A percentile compares a stretch with the other conserved stretches of the same genome.
Evolutionary conservation across 1,140 invertebrate genomes (phyloP).

Genomic region (Scaptomyza pallida): DNA sequence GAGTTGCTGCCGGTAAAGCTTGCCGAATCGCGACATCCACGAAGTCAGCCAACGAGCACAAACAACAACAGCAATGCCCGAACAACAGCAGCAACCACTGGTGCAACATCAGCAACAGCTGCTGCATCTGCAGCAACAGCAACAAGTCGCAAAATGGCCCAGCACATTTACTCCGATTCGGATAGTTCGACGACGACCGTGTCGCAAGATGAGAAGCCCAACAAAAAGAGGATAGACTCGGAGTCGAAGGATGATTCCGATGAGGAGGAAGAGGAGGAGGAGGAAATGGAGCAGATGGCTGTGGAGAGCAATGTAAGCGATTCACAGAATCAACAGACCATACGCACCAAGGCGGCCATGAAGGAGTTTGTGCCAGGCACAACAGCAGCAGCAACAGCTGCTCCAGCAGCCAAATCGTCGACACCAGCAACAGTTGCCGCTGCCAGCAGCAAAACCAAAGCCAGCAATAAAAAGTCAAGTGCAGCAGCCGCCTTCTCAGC

Average conservation of each 20-base stretch:
- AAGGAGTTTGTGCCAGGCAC: conserved; percentile 88
- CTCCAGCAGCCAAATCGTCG: conserved; percentile 29
- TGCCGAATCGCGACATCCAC: conserved; percentile 21
- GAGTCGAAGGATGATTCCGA: conserved; percentile 18
- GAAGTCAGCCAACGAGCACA: neutral
- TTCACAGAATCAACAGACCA: conserved; percentile 87
- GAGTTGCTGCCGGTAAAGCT: conserved; percentile 87
- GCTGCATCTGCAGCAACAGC: conserved; percentile 87
- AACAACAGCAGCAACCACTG: conserved; percentile 84
- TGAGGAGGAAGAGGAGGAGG: conserved; percentile 74
- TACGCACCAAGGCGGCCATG: conserved; percentile 92
- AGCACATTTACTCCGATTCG: conserved; percentile 80
- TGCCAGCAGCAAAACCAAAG: conserved; percentile 45
- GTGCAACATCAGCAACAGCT: conserved; percentile 86
- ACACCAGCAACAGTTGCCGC: conserved; percentile 33
- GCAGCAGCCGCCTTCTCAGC: conserved; percentile 85
- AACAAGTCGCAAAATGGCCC: conserved; percentile 51
- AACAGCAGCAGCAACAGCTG: conserved; percentile 40
- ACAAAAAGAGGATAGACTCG: too few relatives aligned
- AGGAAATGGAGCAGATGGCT: conserved; percentile 66
- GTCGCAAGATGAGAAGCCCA: neutral
- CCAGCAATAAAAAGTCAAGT: conserved; percentile 28
- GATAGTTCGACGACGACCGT: conserved; percentile 76
- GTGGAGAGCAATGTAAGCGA: conserved; percentile 87
- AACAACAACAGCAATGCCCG: neutral